Percentiles rank a stretch among this genome's conserved stretches.
These are phyloP conservation scores for Sciurus niger DNA, from an alignment of 2,113 vertebrate species.

Conservation along the genomic window DNA sequence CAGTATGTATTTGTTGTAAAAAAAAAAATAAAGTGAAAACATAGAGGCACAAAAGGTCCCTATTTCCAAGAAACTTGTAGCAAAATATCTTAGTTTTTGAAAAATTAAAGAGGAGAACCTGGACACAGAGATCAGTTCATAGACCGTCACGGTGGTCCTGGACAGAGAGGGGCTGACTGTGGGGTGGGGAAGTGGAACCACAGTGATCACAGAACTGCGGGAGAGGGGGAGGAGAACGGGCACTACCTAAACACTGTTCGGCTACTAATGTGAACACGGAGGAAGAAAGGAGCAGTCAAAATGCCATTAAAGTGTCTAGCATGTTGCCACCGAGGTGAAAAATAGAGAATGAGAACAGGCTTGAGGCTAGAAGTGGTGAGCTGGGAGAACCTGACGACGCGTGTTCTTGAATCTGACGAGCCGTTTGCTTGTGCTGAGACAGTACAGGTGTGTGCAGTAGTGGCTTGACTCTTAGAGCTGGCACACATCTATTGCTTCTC, in stretches of 20 bases:
- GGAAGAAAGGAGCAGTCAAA: no score
- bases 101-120: neutral
- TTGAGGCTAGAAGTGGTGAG: neutral
- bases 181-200: neutral
- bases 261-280: neutral
- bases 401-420: neutral
- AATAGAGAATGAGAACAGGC: neutral
- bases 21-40: neutral
- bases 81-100: neutral
- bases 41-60: neutral
- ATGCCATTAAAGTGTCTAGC: neutral
- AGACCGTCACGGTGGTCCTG: no score
- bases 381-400: neutral
- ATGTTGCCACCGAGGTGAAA: neutral
- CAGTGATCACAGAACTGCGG: fast-evolving
- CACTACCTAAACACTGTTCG: fast-evolving
- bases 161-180: neutral
- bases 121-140: no score
- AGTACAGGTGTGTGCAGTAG: neutral
- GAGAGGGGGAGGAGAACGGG: neutral
- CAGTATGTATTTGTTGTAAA: neutral
- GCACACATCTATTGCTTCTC: neutral
- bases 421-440: neutral
- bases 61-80: neutral
- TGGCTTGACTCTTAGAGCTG: neutral